A percentile compares a stretch with the other conserved stretches of the same genome.
Evolutionary conservation across 1,140 invertebrate genomes (phyloP).

Genomic region (Trichonephila inaurata): DNA sequence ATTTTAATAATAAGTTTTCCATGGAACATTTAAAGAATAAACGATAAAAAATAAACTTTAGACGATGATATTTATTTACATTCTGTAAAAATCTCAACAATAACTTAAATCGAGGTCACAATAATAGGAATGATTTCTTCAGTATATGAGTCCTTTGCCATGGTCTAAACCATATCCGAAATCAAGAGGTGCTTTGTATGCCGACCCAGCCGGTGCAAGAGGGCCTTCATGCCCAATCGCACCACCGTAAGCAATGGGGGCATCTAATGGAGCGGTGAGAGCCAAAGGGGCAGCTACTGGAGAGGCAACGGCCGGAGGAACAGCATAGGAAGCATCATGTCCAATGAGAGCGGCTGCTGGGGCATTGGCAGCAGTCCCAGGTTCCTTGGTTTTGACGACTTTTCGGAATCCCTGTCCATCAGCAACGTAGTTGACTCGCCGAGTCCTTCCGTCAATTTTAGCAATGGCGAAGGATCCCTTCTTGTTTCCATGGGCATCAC

Average conservation of each 20-base stretch:
- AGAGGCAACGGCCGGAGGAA: neutral
- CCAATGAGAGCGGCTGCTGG: slow-evolving; percentile 7
- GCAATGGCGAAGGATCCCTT: slow-evolving; percentile 77
- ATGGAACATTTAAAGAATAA: no score
- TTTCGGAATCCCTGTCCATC: slow-evolving; percentile 79
- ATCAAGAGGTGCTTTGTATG: neutral
- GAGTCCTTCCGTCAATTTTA: slow-evolving; percentile 77
- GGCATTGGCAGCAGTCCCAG: slow-evolving; percentile 15
- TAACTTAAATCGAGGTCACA: no score
- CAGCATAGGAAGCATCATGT: neutral
- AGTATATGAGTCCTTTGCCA: neutral
- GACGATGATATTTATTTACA: no score
- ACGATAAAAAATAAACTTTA: no score
- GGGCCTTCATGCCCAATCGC: neutral
- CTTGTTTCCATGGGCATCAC: neutral
- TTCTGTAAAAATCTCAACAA: no score
- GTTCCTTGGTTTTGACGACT: slow-evolving; percentile 56
- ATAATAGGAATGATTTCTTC: no score
- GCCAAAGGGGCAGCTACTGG: neutral
- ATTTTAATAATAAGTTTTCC: no score
- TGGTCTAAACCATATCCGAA: neutral
- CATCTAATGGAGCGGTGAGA: no score
- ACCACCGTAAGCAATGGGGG: neutral
- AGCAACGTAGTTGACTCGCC: slow-evolving; percentile 79
- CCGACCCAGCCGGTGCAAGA: neutral